phyloP scores from a whole-genome alignment of 2,797 vertebrate genomes.

The Momotus momota region DNA sequence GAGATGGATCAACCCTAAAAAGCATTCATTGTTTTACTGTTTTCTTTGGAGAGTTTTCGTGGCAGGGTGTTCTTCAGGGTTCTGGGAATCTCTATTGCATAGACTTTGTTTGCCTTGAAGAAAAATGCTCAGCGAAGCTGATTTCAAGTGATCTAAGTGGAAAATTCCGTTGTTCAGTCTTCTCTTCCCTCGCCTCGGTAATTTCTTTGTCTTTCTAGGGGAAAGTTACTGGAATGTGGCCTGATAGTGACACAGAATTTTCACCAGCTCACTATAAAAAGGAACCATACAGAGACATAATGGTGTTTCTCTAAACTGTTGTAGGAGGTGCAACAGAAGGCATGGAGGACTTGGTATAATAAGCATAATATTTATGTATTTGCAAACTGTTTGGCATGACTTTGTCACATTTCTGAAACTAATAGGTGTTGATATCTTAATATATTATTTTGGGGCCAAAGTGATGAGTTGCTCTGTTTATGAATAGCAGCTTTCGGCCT shows the following conservation, averaged over 20 bases:
- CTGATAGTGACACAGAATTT: not conserved
- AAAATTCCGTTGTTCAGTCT: constrained; percentile 52
- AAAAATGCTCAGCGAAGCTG: constrained; percentile 4
- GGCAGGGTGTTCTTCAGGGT: constrained; percentile 8
- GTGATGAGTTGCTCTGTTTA: not conserved
- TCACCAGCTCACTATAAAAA: not conserved
- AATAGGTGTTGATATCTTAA: not conserved
- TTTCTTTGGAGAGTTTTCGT: constrained; percentile 53
- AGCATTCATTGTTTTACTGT: constrained; percentile 46
- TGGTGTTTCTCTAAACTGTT: not conserved
- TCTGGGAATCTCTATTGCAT: constrained; percentile 20
- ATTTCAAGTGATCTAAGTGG: constrained; percentile 35
- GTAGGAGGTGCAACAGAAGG: not conserved
- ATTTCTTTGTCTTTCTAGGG: constrained; percentile 26
- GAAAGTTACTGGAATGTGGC: constrained; percentile 35
- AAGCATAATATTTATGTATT: not conserved
- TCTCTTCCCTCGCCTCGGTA: not conserved
- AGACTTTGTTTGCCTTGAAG: constrained; percentile 43
- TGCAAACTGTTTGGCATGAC: not conserved
- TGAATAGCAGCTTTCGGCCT: not conserved
- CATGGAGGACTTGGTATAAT: not conserved
- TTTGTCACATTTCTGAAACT: constrained; percentile 2
- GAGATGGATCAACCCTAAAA: constrained; percentile 30
- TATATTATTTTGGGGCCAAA: not conserved
- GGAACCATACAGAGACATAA: not conserved